A percentile compares a stretch with the other conserved stretches of the same genome.
Evolutionary conservation across 2,797 vertebrate genomes (phyloP).

Genomic region (Zenarchopterus dispar): DNA sequence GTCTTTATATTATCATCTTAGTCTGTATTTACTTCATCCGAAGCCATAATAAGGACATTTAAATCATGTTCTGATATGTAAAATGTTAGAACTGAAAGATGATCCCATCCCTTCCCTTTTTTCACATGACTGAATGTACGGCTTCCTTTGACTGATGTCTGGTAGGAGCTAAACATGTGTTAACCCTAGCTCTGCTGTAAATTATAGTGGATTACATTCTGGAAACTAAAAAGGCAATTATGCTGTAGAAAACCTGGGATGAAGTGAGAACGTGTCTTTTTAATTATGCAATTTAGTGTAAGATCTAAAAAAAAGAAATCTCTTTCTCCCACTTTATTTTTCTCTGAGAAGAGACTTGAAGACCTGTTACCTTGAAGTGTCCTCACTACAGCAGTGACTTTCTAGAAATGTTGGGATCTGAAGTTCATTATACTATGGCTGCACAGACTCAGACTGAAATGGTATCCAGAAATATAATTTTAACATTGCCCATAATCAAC

Average conservation of each 20-base stretch:
- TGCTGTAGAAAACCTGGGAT: constrained; percentile 4
- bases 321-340: constrained; percentile 19
- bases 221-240: constrained; percentile 5
- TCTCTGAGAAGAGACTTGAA: constrained; percentile 26
- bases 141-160: no score
- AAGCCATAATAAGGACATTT: no score
- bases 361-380: constrained; percentile 30
- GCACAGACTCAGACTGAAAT: constrained; percentile 20
- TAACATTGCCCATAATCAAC: constrained; percentile 50
- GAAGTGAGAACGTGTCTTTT: constrained; percentile 34
- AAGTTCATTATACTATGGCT: constrained; percentile 26
- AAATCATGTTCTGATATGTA: no score
- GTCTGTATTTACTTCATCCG: no score
- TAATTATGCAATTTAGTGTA: constrained; percentile 30
- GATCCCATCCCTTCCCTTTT: no score
- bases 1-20: no score
- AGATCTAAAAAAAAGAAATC: constrained; percentile 32
- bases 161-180: no score
- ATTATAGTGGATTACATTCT: no score
- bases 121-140: no score
- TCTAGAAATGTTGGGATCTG: constrained; percentile 29
- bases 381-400: constrained; percentile 22
- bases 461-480: constrained; percentile 27
- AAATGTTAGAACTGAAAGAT: no score
- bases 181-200: no score